Base-by-base conservation (phyloP, 2,797 vertebrate species). In the Mus minutoides region DNA sequence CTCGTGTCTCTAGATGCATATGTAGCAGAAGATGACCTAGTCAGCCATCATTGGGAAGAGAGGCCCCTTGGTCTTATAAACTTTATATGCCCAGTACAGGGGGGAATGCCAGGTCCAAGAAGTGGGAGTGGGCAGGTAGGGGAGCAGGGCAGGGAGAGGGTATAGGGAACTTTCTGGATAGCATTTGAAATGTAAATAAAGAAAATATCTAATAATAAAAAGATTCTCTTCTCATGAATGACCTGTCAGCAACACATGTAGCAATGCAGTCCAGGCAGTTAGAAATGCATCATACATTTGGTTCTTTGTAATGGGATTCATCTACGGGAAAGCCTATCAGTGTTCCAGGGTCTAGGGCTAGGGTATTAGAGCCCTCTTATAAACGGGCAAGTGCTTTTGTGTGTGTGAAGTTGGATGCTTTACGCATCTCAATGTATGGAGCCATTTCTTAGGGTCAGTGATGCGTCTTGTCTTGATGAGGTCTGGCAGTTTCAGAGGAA, bases 401-500 rank as follows among this genome's bases (percentile, higher is more conserved):
- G 40, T 58, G 77, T 56, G 60, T 80, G 49, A 82, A 62, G 71
- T 16, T 13, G 22, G n/a, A 83, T 4, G 26, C 54, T 58, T 75
- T 43, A 62, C n/a, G 52, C 56, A 31, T 75, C 43, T 16, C 83
- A 4, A 0, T 78, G 54, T 2, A 10, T 11, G 62, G 56, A 71
- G 24, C 78, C 24, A 0, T 43, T 31, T 91, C 90, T 67, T 52
- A 31, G 64, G 13, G 52, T 76, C 4, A 73, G 29, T 19, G 49
- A 71, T 16, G 84, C 14, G 0, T 92, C 21, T 6, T 67, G 92
- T 89, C 84, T 95, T 67, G 76, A 77, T 43, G 80, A 80, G 80
- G 77, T 11, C 62, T 60, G 75, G 91, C n/a, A 78, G 54, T 79
- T 90, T 86, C 58, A 43, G 84, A 73, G 67, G 56, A 96, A 95